phyloP scores from a whole-genome alignment of 2,888 invertebrate species.

The Eilema depressum region DNA sequence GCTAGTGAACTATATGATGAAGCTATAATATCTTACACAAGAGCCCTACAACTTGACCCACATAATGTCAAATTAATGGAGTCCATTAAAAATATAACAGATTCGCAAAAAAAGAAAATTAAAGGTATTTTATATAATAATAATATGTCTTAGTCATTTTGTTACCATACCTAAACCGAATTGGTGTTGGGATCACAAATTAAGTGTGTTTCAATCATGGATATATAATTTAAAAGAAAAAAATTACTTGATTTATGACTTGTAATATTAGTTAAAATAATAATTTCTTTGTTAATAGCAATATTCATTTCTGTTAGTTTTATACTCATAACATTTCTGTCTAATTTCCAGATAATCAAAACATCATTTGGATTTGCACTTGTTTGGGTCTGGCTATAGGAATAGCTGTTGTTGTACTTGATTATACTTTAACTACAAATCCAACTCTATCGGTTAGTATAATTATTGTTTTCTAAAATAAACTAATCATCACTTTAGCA shows the following conservation, averaged over 20 bases:
- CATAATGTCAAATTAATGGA: slow-evolving; percentile 89
- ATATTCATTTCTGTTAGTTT: neutral
- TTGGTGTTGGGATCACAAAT: neutral
- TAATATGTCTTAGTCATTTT: neutral
- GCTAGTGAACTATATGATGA: slow-evolving; percentile 89
- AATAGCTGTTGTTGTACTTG: slow-evolving; percentile 89
- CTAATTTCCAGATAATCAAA: slow-evolving; percentile 88
- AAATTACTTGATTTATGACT: too few relatives aligned
- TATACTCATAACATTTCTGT: neutral
- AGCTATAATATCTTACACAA: slow-evolving; percentile 90
- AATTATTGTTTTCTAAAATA: neutral
- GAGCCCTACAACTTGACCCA: slow-evolving; percentile 89
- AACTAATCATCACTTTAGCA: neutral
- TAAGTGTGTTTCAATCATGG: too few relatives aligned
- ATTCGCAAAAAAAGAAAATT: slow-evolving; percentile 87
- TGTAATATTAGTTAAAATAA: neutral
- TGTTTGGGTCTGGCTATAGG: slow-evolving; percentile 91
- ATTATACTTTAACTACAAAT: slow-evolving; percentile 89
- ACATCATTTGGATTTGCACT: slow-evolving; percentile 92
- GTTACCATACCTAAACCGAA: neutral
- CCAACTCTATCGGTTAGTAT: slow-evolving; percentile 88
- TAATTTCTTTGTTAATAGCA: neutral
- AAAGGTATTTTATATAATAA: slow-evolving; percentile 79
- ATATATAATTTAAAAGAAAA: too few relatives aligned
- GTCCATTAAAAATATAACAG: slow-evolving; percentile 87